A percentile compares a stretch with the other conserved stretches of the same genome.
Evolutionary conservation across 2,888 invertebrate genomes (phyloP).

Genomic region (Agapostemon virescens): DNA sequence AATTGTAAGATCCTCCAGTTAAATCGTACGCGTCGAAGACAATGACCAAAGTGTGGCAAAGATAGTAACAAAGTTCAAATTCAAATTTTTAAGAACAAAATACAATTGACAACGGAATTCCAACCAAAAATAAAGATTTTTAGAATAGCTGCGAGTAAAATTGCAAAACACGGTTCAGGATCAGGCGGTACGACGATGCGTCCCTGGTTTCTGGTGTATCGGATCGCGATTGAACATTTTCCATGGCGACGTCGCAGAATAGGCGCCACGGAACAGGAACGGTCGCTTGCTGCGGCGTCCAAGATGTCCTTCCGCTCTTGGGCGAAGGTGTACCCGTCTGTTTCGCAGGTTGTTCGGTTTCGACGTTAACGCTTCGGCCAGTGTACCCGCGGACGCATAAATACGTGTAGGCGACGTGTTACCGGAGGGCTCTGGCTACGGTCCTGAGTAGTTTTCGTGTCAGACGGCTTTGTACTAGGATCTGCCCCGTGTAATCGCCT

Average conservation of each 20-base stretch:
- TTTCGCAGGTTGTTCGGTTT: constrained; percentile 43
- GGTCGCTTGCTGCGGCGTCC: constrained; percentile 15
- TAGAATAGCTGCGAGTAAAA: no score
- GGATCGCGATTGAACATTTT: constrained; percentile 48
- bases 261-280: constrained; percentile 32
- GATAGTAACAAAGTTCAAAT: not conserved
- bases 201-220: constrained; percentile 15
- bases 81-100: not conserved
- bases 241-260: constrained; percentile 40
- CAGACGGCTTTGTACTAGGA: constrained; percentile 1
- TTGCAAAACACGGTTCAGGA: not conserved
- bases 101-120: not conserved
- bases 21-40: not conserved
- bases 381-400: constrained; percentile 36
- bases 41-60: not conserved
- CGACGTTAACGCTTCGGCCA: constrained; percentile 25
- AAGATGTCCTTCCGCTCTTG: constrained; percentile 5
- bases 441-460: constrained; percentile 36
- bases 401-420: constrained; percentile 44
- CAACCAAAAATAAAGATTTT: no score
- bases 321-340: constrained; percentile 34
- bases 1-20: no score
- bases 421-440: constrained; percentile 13
- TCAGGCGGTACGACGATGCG: not conserved
- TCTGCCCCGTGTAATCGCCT: constrained; percentile 29